Conservation (phyloP, 1,140 invertebrate species). For the Brachionus angularis region DNA sequence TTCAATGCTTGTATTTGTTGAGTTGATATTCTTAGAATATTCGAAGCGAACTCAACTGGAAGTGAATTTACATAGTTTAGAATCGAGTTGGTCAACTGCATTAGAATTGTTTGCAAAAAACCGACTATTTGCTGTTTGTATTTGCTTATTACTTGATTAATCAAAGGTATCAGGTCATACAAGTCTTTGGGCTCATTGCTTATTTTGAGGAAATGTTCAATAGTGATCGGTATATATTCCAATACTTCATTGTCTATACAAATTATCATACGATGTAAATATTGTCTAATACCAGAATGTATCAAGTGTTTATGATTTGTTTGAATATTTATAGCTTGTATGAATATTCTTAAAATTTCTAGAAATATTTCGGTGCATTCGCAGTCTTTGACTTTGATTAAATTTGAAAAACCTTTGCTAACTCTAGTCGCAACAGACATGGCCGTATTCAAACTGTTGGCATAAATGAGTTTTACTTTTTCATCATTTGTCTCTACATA, state of each 20-base stretch:
- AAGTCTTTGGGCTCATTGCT: slow-evolving; percentile 59
- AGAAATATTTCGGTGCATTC: slow-evolving; percentile 61
- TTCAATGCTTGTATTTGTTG: slow-evolving; percentile 14
- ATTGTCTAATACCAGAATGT: slow-evolving; percentile 60
- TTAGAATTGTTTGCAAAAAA: slow-evolving; percentile 11
- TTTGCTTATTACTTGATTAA: slow-evolving; percentile 64
- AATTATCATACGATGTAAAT: slow-evolving; percentile 64
- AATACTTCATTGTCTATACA: slow-evolving; percentile 63
- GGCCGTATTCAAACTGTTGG: slow-evolving; percentile 59
- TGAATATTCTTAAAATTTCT: slow-evolving; percentile 61
- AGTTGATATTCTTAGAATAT: slow-evolving; percentile 21
- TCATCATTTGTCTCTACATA: slow-evolving; percentile 54
- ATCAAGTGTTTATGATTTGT: slow-evolving; percentile 52
- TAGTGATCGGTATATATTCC: slow-evolving; percentile 61
- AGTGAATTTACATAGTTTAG: slow-evolving; percentile 36
- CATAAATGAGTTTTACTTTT: slow-evolving; percentile 53
- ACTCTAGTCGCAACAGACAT: slow-evolving; percentile 61
- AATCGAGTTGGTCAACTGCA: slow-evolving; percentile 49
- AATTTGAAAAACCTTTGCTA: slow-evolving; percentile 64
- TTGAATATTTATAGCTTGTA: slow-evolving; percentile 58
- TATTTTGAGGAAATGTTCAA: slow-evolving; percentile 60
- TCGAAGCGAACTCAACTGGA: neutral
- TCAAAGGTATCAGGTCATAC: slow-evolving; percentile 63
- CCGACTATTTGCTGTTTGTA: slow-evolving; percentile 56
- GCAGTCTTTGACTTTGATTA: slow-evolving; percentile 61